A percentile compares a stretch with the other conserved stretches of the same genome.
These are phyloP conservation scores for Brachyalestes nurse DNA, from an alignment of 2,797 vertebrate species.

Conservation along the genomic window DNA sequence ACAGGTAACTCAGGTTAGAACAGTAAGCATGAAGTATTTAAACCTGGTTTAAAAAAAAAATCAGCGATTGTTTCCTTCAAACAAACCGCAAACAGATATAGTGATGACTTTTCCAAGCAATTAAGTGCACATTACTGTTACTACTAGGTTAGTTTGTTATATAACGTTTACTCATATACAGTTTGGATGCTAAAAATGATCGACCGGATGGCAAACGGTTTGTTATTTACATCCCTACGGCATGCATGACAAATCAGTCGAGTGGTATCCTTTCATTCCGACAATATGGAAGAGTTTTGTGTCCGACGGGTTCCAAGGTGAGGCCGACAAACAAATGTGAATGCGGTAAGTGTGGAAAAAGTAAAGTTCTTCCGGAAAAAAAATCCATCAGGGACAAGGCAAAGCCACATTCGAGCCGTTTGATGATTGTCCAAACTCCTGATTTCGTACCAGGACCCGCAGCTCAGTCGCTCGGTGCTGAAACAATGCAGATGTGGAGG, in stretches of 20 bases:
- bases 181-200: not conserved
- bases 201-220: not conserved
- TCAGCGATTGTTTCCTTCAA: no score
- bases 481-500: slow-evolving; percentile 93
- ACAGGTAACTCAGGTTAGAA: not conserved
- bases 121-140: slow-evolving; percentile 6
- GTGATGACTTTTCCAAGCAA: not conserved
- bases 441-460: not conserved
- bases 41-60: not conserved
- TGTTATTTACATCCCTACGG: slow-evolving; percentile 26
- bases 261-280: not conserved
- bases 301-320: not conserved
- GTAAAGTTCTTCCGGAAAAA: not conserved
- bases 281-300: not conserved
- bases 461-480: slow-evolving; percentile 86
- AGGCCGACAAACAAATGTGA: not conserved
- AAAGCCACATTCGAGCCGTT: not conserved
- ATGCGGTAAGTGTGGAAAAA: not conserved
- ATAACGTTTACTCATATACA: slow-evolving; percentile 14
- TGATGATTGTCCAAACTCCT: not conserved
- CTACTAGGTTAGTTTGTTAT: not conserved
- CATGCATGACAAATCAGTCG: slow-evolving; percentile 16
- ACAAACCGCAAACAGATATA: not conserved
- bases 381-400: not conserved
- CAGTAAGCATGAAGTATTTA: not conserved